Conservation (phyloP, 1,140 invertebrate species). For the Drosophila trapezifrons region DNA sequence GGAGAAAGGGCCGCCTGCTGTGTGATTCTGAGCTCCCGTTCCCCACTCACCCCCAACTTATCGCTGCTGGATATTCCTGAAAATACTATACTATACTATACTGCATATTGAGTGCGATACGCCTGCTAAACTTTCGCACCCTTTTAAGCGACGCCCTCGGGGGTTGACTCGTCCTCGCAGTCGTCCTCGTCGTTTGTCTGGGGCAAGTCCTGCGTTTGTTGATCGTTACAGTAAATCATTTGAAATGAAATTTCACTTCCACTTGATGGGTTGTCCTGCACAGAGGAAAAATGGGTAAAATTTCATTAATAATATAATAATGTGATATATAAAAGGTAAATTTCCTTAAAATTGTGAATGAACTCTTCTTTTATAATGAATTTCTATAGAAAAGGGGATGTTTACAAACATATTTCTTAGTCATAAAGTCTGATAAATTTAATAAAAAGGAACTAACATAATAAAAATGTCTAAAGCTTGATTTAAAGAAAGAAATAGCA, state of each 20-base stretch:
- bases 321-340: neutral
- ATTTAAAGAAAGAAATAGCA: neutral
- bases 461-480: neutral
- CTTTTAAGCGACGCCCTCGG: constrained; percentile 55
- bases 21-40: constrained; percentile 32
- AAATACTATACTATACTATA: neutral
- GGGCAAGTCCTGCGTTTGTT: constrained; percentile 67
- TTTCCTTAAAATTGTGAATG: neutral
- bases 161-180: constrained; percentile 41
- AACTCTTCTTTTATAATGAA: neutral
- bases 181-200: constrained; percentile 35
- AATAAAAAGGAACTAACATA: neutral
- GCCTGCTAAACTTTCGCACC: constrained; percentile 75
- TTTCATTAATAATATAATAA: neutral
- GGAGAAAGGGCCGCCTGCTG: constrained; percentile 32
- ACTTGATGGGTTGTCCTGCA: constrained; percentile 38
- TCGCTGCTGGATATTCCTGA: constrained; percentile 29
- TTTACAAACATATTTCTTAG: no score
- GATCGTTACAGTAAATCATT: constrained; percentile 82
- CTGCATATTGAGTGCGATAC: constrained; percentile 46
- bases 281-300: neutral
- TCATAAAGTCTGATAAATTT: no score
- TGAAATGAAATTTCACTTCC: constrained; percentile 75
- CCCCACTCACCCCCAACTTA: constrained; percentile 44
- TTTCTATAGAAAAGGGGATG: neutral